Evolutionary conservation across 2,797 vertebrate species (phyloP).

Genomic region (Pangasius mekongensis): DNA sequence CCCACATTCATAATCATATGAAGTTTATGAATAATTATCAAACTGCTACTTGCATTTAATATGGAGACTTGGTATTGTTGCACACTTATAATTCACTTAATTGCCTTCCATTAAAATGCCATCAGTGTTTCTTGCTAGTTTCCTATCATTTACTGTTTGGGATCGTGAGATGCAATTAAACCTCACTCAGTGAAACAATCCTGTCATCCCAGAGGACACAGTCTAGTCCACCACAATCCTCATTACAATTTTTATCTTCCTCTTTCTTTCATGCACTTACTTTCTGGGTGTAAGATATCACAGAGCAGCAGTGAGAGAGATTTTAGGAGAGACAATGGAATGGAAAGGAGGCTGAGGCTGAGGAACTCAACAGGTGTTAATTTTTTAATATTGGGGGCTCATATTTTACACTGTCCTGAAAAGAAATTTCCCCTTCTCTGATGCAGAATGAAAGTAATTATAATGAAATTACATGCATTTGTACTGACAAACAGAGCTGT

Average conservation of each 20-base stretch:
- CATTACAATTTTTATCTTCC: neutral
- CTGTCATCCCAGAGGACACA: slow-evolving; percentile 24
- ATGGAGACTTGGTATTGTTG: slow-evolving; percentile 1
- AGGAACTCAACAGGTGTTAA: neutral
- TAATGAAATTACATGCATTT: neutral
- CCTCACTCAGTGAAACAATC: slow-evolving; percentile 30
- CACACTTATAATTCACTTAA: slow-evolving; percentile 7
- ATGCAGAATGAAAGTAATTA: neutral
- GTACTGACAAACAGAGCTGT: neutral
- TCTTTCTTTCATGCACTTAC: neutral
- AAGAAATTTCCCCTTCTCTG: neutral
- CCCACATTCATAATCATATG: slow-evolving; percentile 3
- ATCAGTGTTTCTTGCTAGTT: slow-evolving; percentile 32
- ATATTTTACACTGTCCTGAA: neutral
- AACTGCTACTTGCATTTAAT: neutral
- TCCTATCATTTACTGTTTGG: slow-evolving; percentile 37
- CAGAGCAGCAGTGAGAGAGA: neutral
- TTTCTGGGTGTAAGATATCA: neutral
- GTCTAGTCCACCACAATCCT: slow-evolving; percentile 8
- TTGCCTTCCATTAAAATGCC: slow-evolving; percentile 50
- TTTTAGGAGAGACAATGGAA: neutral
- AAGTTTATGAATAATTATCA: neutral
- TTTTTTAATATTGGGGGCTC: neutral
- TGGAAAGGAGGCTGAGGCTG: neutral
- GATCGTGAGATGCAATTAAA: slow-evolving; percentile 45